Conservation (phyloP, 2,888 invertebrate species). For the Habrosyne pyritoides region DNA sequence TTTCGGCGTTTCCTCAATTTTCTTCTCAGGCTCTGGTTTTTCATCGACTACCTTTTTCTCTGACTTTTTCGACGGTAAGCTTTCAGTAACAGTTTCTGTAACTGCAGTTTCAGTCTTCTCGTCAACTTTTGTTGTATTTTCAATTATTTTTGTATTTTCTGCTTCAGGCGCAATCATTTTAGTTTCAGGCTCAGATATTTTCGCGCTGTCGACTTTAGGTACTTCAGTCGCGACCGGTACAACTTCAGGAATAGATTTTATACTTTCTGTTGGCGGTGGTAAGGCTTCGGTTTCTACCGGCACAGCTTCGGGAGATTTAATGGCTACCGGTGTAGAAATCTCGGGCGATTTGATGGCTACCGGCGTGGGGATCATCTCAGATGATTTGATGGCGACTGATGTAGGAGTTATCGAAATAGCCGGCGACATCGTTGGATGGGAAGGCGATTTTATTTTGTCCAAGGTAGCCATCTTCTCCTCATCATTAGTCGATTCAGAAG, state of each 20-base stretch:
- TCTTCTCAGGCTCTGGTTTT: constrained; percentile 32
- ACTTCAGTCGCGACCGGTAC: constrained; percentile 51
- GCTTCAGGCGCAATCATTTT: constrained; percentile 2
- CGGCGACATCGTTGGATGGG: constrained; percentile 49
- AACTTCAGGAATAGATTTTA: constrained; percentile 55
- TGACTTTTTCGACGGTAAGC: constrained; percentile 17
- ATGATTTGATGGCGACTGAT: constrained; percentile 39
- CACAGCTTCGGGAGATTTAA: constrained; percentile 60
- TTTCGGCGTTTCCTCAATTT: constrained; percentile 16
- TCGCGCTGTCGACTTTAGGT: constrained; percentile 33
- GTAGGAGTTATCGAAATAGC: constrained; percentile 56
- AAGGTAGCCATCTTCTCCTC: constrained; percentile 64
- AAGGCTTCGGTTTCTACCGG: constrained; percentile 62
- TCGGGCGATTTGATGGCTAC: constrained; percentile 31
- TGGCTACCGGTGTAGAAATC: constrained; percentile 8
- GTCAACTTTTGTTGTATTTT: constrained; percentile 8
- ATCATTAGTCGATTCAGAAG: constrained; percentile 61
- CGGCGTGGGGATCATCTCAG: constrained; percentile 33
- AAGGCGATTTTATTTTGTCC: constrained; percentile 66
- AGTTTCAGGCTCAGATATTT: constrained; percentile 12
- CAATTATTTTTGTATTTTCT: constrained; percentile 21
- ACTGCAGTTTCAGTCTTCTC: constrained; percentile 1
- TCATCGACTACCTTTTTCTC: constrained; percentile 19
- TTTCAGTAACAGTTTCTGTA: constrained; percentile 10
- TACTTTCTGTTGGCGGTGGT: constrained; percentile 60